Evolutionary conservation across 2,888 invertebrate species (phyloP), one percentile per base, ranked within the genome.

Genomic region (Trachelus iudaicus): DNA sequence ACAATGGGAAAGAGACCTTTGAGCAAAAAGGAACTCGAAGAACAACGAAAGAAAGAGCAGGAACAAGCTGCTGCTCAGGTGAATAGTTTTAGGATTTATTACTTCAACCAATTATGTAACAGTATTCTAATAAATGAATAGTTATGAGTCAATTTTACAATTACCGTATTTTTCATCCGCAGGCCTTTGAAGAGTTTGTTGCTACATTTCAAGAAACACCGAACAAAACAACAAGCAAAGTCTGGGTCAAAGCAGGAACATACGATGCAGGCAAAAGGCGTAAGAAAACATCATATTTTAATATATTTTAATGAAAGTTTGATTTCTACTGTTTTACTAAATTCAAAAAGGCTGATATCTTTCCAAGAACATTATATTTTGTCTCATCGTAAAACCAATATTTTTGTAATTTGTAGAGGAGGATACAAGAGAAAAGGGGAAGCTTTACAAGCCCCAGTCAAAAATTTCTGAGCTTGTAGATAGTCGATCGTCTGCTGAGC

Each of bases 181-280:
- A 96, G 96, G 98, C 97, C 0, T 99, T 98, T 92, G 97, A 98
- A 93, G 98, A 99, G 91, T 99, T 99, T 94, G 97, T 99, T 73
- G 98, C 98, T 85, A 98, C 98, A 11, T 99, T 99, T 92, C 97
- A 98, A 94, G 98, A 98, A 85, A 94, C 95, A 0, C 96, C 96
- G 0, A 94, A 94, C 76, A 94, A 94, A 85, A 95, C 96, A 30
- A 94, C 96, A 6, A 94, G 93, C 75, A 99, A 98, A 93, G 96
- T 98, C 73, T 99, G 99, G 98, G 97, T 99, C 11, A 98, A 99
- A 92, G 99, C 99, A 79, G 99, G 98, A 77, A 97, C 98, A 1
- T 99, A 99, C 88, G 98, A 98, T 94, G 97, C 98, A 75, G 98
- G 98, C 35, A 96, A 97, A 82, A 94, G 97, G 93, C 96, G 97